Base-by-base conservation (phyloP, 2,113 vertebrate genomes). In the Ictalurus furcatus region DNA sequence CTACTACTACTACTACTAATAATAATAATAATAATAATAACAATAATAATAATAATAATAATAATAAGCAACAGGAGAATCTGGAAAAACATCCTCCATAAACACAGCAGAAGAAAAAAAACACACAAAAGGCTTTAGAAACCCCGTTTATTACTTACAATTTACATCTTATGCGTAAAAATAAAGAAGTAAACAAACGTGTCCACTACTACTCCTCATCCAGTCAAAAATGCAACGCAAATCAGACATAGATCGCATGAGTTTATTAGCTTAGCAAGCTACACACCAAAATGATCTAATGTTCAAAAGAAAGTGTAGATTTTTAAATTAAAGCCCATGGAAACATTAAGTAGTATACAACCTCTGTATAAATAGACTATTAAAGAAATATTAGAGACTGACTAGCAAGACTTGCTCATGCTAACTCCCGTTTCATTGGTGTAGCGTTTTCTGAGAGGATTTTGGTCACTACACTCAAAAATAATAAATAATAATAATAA, bases 121-220 rank as follows among this genome's bases (percentile, higher is more conserved):
- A 48, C 44, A 54, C 44, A 48, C 44, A 54, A 13, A 54, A 82
- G n/a, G 3, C 16, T 56, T 58, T 58, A 82, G n/a, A 82, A 82
- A 59, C n/a, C 19, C 28, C 3, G 28, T 81, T 52, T 80, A 80
- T 80, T 80, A 30, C 2, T 14, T 30, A 54, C 1, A 19, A 58
- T 34, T 82, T 58, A 59, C 79, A 82, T 34, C 16, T 34, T 82
- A 34, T 58, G 79, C 17, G 34, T 82, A 58, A 58, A 82, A 80
- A 54, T 48, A 48, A 48, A 52, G 9, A 54, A 80, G 48, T 16
- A 56, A 56, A 80, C 48, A 54, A 56, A 80, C 28, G 3, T 80
- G 48, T 19, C 17, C 17, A 17, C 48, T 17, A 44, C 9, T 44
- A 37, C 9, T 23, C 17, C 7, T 12, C 23, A 37, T 74, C 19